phyloP scores from a whole-genome alignment of 2,888 invertebrate genomes.

The Panorpa germanica region DNA sequence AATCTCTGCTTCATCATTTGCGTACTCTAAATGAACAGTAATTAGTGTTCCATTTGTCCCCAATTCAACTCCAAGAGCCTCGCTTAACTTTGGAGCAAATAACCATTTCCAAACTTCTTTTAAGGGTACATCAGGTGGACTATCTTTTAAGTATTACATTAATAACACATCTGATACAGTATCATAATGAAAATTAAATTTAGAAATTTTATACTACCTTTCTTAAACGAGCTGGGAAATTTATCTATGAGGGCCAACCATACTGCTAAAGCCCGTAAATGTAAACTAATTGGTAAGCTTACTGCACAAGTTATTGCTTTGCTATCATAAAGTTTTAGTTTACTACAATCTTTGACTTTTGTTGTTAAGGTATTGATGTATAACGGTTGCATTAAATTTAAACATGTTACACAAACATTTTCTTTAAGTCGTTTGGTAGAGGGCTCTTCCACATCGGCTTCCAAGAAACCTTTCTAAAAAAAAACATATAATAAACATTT shows the following conservation, averaged over 20 bases:
- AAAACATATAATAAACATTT: conserved; percentile 6
- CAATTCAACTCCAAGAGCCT: conserved; percentile 29
- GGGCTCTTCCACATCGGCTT: conserved; percentile 13
- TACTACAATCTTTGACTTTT: conserved; percentile 29
- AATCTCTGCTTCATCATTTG: conserved; percentile 35
- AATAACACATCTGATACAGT: conserved; percentile 11
- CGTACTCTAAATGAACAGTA: conserved; percentile 25
- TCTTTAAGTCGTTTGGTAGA: conserved; percentile 26
- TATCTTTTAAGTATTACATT: conserved; percentile 15
- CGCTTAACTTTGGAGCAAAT: conserved; percentile 36
- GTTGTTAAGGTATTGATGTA: conserved; percentile 30
- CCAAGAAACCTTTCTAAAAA: conserved; percentile 10
- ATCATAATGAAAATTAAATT: conserved; percentile 12
- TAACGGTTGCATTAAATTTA: conserved; percentile 47
- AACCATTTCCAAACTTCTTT: conserved; percentile 72
- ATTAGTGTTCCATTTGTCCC: conserved; percentile 31
- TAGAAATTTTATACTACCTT: conserved; percentile 12
- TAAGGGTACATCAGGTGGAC: conserved; percentile 28
- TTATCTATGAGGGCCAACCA: conserved; percentile 33
- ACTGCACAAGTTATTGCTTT: conserved; percentile 46
- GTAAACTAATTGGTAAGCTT: conserved; percentile 46
- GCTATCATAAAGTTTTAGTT: conserved; percentile 37
- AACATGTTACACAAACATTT: conserved; percentile 44
- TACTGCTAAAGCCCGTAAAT: conserved; percentile 46
- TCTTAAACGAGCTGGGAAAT: conserved; percentile 28